Base-by-base conservation (phyloP, 2,797 vertebrate species). In the Cyclopterus lumpus region DNA sequence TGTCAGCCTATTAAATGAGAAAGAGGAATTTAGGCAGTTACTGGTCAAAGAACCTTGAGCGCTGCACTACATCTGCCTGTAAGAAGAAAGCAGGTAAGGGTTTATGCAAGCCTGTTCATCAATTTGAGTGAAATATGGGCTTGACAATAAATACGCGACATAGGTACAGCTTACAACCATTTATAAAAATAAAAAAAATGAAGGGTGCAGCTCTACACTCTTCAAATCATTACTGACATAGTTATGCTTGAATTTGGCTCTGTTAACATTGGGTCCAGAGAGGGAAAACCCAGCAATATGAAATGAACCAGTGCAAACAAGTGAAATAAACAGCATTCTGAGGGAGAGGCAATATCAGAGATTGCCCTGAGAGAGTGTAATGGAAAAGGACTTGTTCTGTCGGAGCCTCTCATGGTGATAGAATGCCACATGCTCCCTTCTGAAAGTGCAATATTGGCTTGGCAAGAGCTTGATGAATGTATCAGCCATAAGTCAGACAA, bases 391-490 rank as follows among this genome's bases (percentile, higher is more conserved):
- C 93, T 94, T 92, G 90, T 93, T 92, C 91, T 93, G 94, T 95
- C 94, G 91, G 86, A 84, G 88, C 83, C 87, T 78, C 83, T 94
- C 90, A 84, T 91, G 81, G 92, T 95, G 95, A 95, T 93, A 92
- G 93, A 95, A 95, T 90, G 92, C 91, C 93, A 93, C 90, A 91
- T 81, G 86, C 89, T 92, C 77, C 87, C 80, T 69, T 84, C 86
- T 94, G 95, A 95, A 95, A 94, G 91, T 94, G 90, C 88, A 90
- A 93, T 94, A 94, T 94, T 94, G 92, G 93, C 89, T 91, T 88
- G 84, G 91, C 85, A 89, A 73, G 38, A 84, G 90, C 85, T 90
- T 96, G 94, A 96, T 95, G 92, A 95, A 95, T 95, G 92, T 79
- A 91, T 92, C 88, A 92, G 91, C 92, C 90, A 90, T 89, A 91